phyloP scores from a whole-genome alignment of 2,797 vertebrate species.

The Esox masquinongy region DNA sequence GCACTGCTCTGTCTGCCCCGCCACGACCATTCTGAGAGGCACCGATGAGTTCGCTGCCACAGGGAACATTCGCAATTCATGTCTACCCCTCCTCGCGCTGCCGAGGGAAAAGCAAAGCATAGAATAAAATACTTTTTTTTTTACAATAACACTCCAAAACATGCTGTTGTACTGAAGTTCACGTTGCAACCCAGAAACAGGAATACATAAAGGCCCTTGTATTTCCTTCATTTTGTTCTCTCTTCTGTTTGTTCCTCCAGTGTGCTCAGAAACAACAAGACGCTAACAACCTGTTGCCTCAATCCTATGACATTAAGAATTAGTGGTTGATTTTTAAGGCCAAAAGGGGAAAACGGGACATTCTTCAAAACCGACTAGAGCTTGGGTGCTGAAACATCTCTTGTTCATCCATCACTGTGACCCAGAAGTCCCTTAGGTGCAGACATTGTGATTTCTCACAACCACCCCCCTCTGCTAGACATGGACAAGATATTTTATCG shows the following conservation, averaged over 20 bases:
- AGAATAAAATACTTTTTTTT: conserved; percentile 10
- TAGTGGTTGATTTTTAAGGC: conserved; percentile 22
- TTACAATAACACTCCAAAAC: conserved; percentile 28
- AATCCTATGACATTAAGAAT: conserved; percentile 24
- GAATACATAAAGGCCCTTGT: conserved; percentile 8
- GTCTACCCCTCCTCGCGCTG: conserved; percentile 25
- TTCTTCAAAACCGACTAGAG: conserved; percentile 39
- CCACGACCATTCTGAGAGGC: conserved; percentile 34
- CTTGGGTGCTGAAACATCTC: conserved; percentile 48
- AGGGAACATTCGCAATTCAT: conserved; percentile 34
- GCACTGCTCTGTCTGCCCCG: conserved; percentile 19
- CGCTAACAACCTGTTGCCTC: conserved; percentile 30
- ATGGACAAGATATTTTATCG: conserved; percentile 67
- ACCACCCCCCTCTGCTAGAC: conserved; percentile 45
- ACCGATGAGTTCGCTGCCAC: conserved; percentile 28
- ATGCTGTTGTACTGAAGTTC: conserved; percentile 1
- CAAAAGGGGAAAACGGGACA: not conserved
- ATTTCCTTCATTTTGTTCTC: not conserved
- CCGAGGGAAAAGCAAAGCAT: conserved; percentile 28
- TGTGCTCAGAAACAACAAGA: conserved; percentile 15
- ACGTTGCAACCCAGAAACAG: conserved; percentile 1
- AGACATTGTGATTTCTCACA: conserved; percentile 68
- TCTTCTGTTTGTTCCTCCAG: not conserved
- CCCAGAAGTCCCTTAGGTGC: conserved; percentile 63
- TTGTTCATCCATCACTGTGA: conserved; percentile 68